These are phyloP conservation scores for Cyclophora albipunctata DNA, from an alignment of 2,888 invertebrate species.

Conservation along the genomic window DNA sequence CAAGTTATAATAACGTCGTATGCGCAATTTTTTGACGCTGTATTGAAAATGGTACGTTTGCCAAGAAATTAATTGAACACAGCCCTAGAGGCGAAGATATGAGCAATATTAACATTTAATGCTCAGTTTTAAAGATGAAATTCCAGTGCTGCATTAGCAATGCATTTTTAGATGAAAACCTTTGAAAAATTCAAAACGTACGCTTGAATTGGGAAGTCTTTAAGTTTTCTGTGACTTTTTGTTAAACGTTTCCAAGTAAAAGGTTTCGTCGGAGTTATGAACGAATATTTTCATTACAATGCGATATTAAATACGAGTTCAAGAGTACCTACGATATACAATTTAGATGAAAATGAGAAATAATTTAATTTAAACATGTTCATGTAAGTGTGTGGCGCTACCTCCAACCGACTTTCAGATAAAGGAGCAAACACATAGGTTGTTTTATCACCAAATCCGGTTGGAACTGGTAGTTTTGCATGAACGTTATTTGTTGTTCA, in stretches of 20 bases:
- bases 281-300: not conserved
- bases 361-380: too few species aligned
- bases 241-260: not conserved
- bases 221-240: constrained; percentile 9
- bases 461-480: too few species aligned
- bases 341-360: too few species aligned
- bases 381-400: too few species aligned
- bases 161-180: constrained; percentile 14
- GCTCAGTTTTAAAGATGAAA: not conserved
- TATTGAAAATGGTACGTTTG: constrained; percentile 36
- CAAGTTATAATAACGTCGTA: constrained; percentile 35
- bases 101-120: constrained; percentile 1
- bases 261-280: not conserved
- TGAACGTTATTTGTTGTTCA: too few species aligned
- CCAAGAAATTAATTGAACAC: constrained; percentile 50
- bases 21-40: constrained; percentile 27
- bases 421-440: too few species aligned
- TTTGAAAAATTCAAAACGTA: constrained; percentile 15
- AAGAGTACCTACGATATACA: too few species aligned
- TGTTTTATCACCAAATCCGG: too few species aligned
- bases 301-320: too few species aligned
- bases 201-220: constrained; percentile 12
- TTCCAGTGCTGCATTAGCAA: constrained; percentile 1
- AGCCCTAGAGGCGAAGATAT: constrained; percentile 27
- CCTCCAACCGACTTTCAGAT: too few species aligned